Percentiles rank a stretch among this genome's conserved stretches.
These are phyloP conservation scores for Andrena marginata DNA, from an alignment of 2,888 invertebrate genomes.

Conservation along the genomic window DNA sequence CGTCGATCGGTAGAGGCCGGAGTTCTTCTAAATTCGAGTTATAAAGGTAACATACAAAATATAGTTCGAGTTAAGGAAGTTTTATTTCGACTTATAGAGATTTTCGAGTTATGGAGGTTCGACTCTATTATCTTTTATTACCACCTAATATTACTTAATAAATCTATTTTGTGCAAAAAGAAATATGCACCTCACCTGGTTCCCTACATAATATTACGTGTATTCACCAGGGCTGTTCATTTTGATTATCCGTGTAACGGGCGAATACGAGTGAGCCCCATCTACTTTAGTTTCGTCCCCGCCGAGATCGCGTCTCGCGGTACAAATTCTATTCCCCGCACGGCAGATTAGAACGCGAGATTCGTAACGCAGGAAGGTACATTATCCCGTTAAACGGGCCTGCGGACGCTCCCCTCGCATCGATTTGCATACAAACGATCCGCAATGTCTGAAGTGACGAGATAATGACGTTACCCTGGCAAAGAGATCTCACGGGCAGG, in stretches of 20 bases:
- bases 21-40: too few relatives aligned
- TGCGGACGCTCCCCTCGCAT: constrained; percentile 24
- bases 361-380: not conserved
- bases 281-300: not conserved
- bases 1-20: too few relatives aligned
- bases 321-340: not conserved
- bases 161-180: too few relatives aligned
- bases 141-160: too few relatives aligned
- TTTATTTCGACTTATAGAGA: too few relatives aligned
- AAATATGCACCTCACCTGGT: too few relatives aligned
- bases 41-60: too few relatives aligned
- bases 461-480: constrained; percentile 49
- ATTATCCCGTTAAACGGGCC: constrained; percentile 37
- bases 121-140: too few relatives aligned
- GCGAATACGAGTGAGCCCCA: not conserved
- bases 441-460: constrained; percentile 28
- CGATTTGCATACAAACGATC: constrained; percentile 39
- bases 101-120: too few relatives aligned
- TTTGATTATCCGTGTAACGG: not conserved
- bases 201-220: too few relatives aligned
- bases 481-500: constrained; percentile 40
- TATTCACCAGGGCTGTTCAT: not conserved
- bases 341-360: constrained; percentile 23
- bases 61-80: too few relatives aligned
- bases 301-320: not conserved